Evolutionary conservation across 2,888 invertebrate genomes (phyloP), one percentile per base, ranked within the genome.

Genomic region (Ennomos quercinarius): DNA sequence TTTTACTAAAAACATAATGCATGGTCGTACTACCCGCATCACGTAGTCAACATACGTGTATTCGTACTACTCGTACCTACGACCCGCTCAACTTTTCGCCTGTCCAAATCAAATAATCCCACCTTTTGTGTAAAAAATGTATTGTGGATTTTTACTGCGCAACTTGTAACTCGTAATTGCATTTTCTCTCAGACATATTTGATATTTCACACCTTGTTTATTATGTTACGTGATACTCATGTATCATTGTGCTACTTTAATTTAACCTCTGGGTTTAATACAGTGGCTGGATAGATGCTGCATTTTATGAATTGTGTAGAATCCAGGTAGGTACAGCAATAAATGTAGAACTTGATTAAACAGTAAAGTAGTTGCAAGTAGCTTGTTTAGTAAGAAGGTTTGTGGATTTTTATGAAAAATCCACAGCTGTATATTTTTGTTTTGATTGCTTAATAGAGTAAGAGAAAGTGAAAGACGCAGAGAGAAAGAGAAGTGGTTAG

Each of bases 151-250:
- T 68, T 65, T 66, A 66, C 65, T 57, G 61, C 61, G 53, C 62
- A 64, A 64, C 67, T 67, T 65, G 67, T 64, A 68, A 69, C 59
- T 61, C 58, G 68, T 69, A 67, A 69, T 69, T 67, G 68, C 64
- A 65, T 69, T 69, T 69, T 59, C 63, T 64, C 65, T 41, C 65
- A 67, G 67, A 67, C 65, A 63, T 64, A 59, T 68, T 61, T 68
- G 68, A 67, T 69, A 69, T 69, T 65, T 69, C 62, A 59, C 64
- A 64, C 65, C 59, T 66, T 69, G 57, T 64, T 64, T 65, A 62
- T 68, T 51, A 57, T 57, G 63, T 66, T 64, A 68, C 65, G 65
- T 65, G 64, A 62, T 51, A 52, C 62, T 43, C 43, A 51, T 51
- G 40, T 50, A 36, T 48, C 51, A 54, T 48, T 48, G 53, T 57